Percentiles rank a stretch among this genome's conserved stretches.
Evolutionary conservation across 2,797 vertebrate species (phyloP).

Genomic region (Coregonus sp.): DNA sequence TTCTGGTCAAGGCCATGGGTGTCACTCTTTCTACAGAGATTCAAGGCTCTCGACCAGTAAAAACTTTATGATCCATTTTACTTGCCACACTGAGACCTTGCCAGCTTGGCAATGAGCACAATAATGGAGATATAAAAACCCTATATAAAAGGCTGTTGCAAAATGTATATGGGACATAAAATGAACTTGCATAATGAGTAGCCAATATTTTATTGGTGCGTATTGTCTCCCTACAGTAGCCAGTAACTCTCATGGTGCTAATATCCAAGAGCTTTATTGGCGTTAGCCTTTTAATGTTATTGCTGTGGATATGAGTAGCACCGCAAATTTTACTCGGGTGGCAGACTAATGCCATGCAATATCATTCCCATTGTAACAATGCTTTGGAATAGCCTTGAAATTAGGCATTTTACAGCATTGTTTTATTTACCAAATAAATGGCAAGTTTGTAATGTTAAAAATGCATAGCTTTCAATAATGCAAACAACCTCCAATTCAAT

Average conservation of each 20-base stretch:
- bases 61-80: slow-evolving; percentile 63
- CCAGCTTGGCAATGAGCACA: slow-evolving; percentile 38
- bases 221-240: slow-evolving; percentile 49
- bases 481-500: not conserved
- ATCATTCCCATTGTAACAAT: not conserved
- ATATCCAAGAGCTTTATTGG: not conserved
- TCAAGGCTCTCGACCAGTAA: slow-evolving; percentile 18
- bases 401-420: not conserved
- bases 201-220: slow-evolving; percentile 61
- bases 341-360: not conserved
- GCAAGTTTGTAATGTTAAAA: not conserved
- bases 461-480: not conserved
- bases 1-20: not conserved
- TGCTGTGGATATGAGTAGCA: not conserved
- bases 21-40: not conserved
- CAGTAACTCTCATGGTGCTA: not conserved
- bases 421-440: not conserved
- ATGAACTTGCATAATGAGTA: slow-evolving; percentile 48
- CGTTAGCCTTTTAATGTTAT: not conserved
- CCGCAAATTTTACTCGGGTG: not conserved
- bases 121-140: slow-evolving; percentile 65
- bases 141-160: slow-evolving; percentile 64
- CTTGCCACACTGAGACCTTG: slow-evolving; percentile 43
- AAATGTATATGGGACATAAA: slow-evolving; percentile 64
- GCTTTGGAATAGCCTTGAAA: not conserved